These are phyloP conservation scores for Hystrix brachyura DNA, from an alignment of 2,113 vertebrate genomes.

Conservation along the genomic window DNA sequence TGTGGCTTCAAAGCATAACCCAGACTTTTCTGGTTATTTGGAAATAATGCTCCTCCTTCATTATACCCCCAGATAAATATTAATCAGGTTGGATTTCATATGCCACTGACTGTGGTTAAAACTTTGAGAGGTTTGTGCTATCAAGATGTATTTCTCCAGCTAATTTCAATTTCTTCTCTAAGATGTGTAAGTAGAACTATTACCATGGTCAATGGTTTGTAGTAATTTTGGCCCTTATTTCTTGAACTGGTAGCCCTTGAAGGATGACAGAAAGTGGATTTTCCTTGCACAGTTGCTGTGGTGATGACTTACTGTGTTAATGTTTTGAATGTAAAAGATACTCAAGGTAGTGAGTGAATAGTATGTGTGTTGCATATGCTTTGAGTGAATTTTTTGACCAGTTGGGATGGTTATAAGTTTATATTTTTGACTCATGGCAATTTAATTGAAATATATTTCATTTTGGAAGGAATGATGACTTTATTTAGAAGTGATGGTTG, in stretches of 20 bases:
- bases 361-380: background rate
- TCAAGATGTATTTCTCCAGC: slow-evolving; percentile 45
- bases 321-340: slow-evolving; percentile 1
- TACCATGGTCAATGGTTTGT: slow-evolving; percentile 39
- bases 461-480: slow-evolving; percentile 36
- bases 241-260: background rate
- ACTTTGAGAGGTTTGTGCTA: slow-evolving; percentile 14
- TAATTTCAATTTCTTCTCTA: background rate
- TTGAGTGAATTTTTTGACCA: background rate
- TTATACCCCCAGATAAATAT: background rate
- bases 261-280: slow-evolving; percentile 1
- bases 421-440: background rate
- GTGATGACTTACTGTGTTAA: slow-evolving; percentile 38
- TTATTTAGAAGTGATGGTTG: slow-evolving; percentile 58
- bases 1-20: slow-evolving; percentile 26
- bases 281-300: background rate
- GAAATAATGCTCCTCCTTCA: slow-evolving; percentile 6
- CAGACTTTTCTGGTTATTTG: slow-evolving; percentile 15
- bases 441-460: background rate
- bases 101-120: background rate
- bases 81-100: slow-evolving; percentile 25
- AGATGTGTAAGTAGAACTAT: background rate
- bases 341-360: background rate
- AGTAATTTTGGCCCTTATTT: slow-evolving; percentile 29
- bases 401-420: slow-evolving; percentile 38